A percentile compares a stretch with the other conserved stretches of the same genome.
phyloP scores from a whole-genome alignment of 2,888 invertebrate genomes.

The Theristus sp. region DNA sequence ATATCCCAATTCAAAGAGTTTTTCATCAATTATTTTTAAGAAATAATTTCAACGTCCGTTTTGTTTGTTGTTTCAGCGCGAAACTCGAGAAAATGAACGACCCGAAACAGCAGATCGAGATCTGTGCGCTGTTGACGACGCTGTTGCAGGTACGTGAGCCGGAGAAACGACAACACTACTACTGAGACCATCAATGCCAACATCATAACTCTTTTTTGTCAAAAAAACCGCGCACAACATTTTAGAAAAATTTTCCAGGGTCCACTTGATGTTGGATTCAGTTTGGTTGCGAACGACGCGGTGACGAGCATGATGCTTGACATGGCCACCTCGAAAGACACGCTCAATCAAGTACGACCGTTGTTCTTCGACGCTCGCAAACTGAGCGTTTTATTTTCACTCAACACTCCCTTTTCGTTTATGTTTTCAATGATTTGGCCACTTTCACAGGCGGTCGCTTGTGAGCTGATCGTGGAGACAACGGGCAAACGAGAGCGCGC shows the following conservation, averaged over 20 bases:
- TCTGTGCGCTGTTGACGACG: slow-evolving; percentile 45
- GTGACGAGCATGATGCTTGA: slow-evolving; percentile 87
- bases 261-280: slow-evolving; percentile 75
- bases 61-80: slow-evolving; percentile 8
- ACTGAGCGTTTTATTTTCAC: not conserved
- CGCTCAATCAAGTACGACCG: slow-evolving; percentile 47
- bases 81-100: slow-evolving; percentile 15
- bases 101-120: slow-evolving; percentile 14
- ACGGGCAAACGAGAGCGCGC: slow-evolving; percentile 94
- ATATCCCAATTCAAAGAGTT: no score
- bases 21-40: no score
- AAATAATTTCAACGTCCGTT: no score
- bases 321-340: slow-evolving; percentile 77
- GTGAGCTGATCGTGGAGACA: slow-evolving; percentile 87
- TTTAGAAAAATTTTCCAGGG: no score
- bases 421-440: not conserved
- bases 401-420: not conserved
- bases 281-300: slow-evolving; percentile 44
- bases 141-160: slow-evolving; percentile 42
- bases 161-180: no score
- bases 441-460: slow-evolving; percentile 61
- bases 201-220: no score
- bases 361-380: not conserved
- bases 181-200: no score
- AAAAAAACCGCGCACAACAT: no score